phyloP scores from a whole-genome alignment of 1,140 invertebrate species.

The Dolichoris vasculosae region DNA sequence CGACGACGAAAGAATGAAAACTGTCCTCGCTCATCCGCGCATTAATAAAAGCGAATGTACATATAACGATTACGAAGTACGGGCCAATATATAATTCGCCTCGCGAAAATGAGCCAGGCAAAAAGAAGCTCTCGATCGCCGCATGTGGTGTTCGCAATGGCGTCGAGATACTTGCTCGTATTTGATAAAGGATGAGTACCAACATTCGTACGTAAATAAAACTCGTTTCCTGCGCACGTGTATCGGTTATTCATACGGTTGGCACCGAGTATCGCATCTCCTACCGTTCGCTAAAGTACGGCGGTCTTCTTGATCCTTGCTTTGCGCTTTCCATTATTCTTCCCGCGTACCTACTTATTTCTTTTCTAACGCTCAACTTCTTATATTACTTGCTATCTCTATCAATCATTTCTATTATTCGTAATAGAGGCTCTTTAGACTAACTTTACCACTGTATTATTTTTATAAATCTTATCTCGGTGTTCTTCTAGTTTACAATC shows the following conservation, averaged over 20 bases:
- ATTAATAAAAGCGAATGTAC: neutral
- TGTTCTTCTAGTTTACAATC: neutral
- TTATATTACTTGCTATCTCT: constrained; percentile 15
- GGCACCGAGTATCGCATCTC: neutral
- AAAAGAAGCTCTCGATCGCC: neutral
- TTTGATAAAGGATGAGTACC: neutral
- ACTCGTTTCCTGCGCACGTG: neutral
- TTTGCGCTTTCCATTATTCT: constrained; percentile 17
- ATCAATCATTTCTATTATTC: constrained; percentile 40
- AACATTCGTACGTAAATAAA: neutral
- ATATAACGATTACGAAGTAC: neutral
- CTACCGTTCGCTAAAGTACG: neutral
- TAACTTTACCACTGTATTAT: neutral
- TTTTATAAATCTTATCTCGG: neutral
- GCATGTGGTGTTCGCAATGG: neutral
- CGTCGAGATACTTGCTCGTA: neutral
- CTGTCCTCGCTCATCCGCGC: constrained; percentile 9
- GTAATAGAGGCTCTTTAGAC: neutral
- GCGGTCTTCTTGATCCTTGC: neutral
- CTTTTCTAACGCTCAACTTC: neutral
- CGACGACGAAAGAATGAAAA: constrained; percentile 19
- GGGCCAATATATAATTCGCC: constrained; percentile 9
- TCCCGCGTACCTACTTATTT: neutral
- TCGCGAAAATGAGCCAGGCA: neutral
- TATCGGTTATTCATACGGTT: constrained; percentile 16